Evolutionary conservation across 2,797 vertebrate genomes (phyloP).

Genomic region (Vireo griseus): DNA sequence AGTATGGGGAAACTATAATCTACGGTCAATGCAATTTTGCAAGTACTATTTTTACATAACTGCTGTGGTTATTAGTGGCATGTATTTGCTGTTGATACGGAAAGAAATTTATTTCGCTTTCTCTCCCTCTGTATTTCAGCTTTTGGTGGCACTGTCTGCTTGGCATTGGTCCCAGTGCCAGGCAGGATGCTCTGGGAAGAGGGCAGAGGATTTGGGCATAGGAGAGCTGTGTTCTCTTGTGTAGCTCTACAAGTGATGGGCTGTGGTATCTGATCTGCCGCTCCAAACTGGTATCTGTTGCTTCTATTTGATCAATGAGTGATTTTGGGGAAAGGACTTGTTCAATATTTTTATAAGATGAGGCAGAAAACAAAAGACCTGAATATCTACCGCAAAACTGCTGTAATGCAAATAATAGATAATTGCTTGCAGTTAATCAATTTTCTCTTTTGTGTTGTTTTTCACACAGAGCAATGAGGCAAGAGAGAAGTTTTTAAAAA

Average conservation of each 20-base stretch:
- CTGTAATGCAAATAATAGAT: neutral
- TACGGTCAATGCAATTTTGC: neutral
- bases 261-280: neutral
- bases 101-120: neutral
- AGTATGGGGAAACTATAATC: conserved; percentile 8
- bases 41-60: conserved; percentile 19
- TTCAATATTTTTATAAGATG: neutral
- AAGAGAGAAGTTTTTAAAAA: conserved; percentile 44
- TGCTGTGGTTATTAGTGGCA: neutral
- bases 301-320: neutral
- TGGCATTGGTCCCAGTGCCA: fast-evolving
- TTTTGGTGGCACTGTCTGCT: neutral
- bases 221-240: neutral
- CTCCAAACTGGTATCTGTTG: neutral
- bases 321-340: neutral
- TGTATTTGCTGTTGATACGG: neutral
- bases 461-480: conserved; percentile 40
- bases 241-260: neutral
- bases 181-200: neutral
- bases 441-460: conserved; percentile 37
- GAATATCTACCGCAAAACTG: neutral
- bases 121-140: neutral
- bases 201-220: neutral
- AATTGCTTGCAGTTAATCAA: neutral
- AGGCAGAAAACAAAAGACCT: neutral